Evolutionary conservation across 2,113 vertebrate genomes (phyloP).

Genomic region (Syngnathus scovelli): DNA sequence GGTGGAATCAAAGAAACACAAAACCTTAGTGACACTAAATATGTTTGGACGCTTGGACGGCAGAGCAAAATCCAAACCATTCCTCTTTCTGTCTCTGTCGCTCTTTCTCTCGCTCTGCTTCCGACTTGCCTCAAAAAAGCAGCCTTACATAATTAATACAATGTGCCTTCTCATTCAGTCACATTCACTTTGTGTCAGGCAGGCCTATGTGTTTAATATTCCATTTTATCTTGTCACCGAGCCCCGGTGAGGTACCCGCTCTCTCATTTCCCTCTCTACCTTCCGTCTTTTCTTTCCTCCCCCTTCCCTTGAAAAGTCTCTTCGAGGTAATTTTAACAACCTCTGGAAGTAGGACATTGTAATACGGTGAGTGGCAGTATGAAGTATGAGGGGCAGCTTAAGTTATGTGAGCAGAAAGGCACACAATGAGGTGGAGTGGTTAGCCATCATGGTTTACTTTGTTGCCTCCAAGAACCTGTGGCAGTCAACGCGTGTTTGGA

Average conservation of each 20-base stretch:
- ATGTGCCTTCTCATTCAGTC: conserved; percentile 68
- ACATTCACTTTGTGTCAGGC: conserved; percentile 62
- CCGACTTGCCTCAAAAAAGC: conserved; percentile 57
- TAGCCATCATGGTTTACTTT: conserved; percentile 1
- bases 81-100: neutral
- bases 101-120: conserved; percentile 37
- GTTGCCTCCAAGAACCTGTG: conserved; percentile 22
- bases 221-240: conserved; percentile 64
- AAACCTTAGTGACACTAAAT: conserved; percentile 15
- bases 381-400: conserved; percentile 28
- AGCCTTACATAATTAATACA: conserved; percentile 72
- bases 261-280: conserved; percentile 23
- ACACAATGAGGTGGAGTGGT: conserved; percentile 15
- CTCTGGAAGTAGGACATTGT: conserved; percentile 49
- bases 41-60: conserved; percentile 27
- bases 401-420: conserved; percentile 19
- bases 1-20: conserved; percentile 35
- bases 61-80: conserved; percentile 33
- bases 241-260: conserved; percentile 29
- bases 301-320: conserved; percentile 3
- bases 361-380: conserved; percentile 18
- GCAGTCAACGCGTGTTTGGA: conserved; percentile 18
- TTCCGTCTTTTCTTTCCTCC: conserved; percentile 5
- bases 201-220: conserved; percentile 68
- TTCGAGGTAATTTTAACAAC: conserved; percentile 37